phyloP scores from a whole-genome alignment of 1,140 invertebrate species.

The Bombus confusus region DNA sequence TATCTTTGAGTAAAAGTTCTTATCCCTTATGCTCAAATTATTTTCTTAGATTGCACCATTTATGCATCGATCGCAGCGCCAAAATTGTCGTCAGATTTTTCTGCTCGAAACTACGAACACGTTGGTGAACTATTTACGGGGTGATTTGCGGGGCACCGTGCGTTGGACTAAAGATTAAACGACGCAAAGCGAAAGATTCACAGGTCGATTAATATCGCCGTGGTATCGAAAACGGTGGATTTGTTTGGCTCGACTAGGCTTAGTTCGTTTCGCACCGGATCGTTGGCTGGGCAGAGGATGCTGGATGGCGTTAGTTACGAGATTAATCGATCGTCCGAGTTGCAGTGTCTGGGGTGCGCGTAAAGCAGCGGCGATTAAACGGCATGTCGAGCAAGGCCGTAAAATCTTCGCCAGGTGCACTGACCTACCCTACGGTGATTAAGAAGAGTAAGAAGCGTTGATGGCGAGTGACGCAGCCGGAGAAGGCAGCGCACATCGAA shows the following conservation, averaged over 20 bases:
- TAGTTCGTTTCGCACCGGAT: neutral
- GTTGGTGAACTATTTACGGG: too few relatives aligned
- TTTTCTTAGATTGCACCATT: too few relatives aligned
- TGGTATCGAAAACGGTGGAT: neutral
- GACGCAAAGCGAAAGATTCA: neutral
- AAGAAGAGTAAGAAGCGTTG: slow-evolving; percentile 22
- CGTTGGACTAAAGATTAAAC: too few relatives aligned
- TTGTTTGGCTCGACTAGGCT: neutral
- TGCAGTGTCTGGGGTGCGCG: neutral
- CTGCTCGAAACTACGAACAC: too few relatives aligned
- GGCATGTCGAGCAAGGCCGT: slow-evolving; percentile 29
- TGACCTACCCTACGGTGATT: slow-evolving; percentile 50
- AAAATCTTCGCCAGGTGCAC: slow-evolving; percentile 47
- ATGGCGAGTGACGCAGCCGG: slow-evolving; percentile 10
- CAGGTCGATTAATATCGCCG: neutral
- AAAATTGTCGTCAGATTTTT: too few relatives aligned
- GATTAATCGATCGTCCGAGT: slow-evolving; percentile 47
- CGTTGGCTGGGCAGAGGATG: neutral
- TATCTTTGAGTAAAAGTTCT: too few relatives aligned
- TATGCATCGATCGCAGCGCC: too few relatives aligned
- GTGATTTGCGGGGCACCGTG: too few relatives aligned
- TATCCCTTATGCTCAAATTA: too few relatives aligned
- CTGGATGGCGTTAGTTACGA: slow-evolving; percentile 42
- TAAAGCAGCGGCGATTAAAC: slow-evolving; percentile 1
- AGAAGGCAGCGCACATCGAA: slow-evolving; percentile 26